A percentile compares a stretch with the other conserved stretches of the same genome.
phyloP scores from a whole-genome alignment of 2,113 vertebrate genomes.

The Calyptomena viridis region DNA sequence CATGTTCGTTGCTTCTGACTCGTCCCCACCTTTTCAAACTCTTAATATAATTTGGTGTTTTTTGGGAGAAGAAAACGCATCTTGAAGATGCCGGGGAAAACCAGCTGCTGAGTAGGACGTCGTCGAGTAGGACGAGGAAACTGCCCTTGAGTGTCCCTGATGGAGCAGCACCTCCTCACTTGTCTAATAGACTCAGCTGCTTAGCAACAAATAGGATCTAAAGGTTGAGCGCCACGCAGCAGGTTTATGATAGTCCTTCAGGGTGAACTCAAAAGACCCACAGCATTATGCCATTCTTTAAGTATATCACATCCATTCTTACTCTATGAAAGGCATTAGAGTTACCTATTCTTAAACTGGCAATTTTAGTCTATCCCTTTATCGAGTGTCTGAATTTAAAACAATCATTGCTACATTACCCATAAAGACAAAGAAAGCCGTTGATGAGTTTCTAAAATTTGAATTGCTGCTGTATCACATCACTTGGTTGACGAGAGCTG shows the following conservation, averaged over 20 bases:
- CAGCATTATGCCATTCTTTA: background rate
- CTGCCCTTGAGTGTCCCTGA: background rate
- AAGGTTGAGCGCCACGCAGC: background rate
- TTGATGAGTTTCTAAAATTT: background rate
- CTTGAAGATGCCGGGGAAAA: background rate
- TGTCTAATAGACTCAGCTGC: background rate
- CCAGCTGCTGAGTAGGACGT: too few relatives aligned
- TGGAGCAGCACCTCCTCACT: background rate
- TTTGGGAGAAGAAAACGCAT: background rate
- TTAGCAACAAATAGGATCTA: background rate
- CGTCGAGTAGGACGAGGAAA: background rate
- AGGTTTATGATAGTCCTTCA: background rate
- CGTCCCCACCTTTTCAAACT: background rate
- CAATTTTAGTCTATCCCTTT: background rate
- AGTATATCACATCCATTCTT: background rate
- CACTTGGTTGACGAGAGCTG: background rate
- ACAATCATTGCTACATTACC: background rate
- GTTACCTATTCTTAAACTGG: background rate
- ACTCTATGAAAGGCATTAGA: too few relatives aligned
- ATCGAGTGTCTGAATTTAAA: background rate
- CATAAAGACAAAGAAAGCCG: background rate
- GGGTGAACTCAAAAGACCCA: background rate
- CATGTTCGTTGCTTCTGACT: too few relatives aligned
- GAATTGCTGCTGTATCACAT: background rate
- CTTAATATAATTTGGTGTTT: fast-evolving